These are phyloP conservation scores for Allacma fusca DNA, from an alignment of 2,888 invertebrate genomes.

Conservation along the genomic window DNA sequence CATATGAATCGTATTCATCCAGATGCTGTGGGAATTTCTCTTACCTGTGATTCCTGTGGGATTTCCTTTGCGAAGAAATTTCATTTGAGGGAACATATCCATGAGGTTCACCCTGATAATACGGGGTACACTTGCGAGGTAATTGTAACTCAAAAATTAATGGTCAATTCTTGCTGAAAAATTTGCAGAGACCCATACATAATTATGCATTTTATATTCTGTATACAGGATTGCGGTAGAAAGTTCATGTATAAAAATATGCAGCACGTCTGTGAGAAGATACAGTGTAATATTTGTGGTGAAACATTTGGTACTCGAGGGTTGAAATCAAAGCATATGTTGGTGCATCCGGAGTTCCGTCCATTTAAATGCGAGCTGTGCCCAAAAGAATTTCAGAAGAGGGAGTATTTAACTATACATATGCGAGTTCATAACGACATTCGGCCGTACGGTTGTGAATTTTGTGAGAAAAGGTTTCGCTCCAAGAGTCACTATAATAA, in stretches of 20 bases:
- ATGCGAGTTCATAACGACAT: constrained; percentile 19
- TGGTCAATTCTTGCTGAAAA: background rate
- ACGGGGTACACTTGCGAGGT: background rate
- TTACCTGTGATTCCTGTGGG: background rate
- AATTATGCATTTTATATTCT: no score
- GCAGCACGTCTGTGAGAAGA: constrained; percentile 10
- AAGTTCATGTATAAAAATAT: constrained; percentile 4
- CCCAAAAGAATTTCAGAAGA: constrained; percentile 10
- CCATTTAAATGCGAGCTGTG: constrained; percentile 13
- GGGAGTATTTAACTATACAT: constrained; percentile 19
- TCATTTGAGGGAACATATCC: background rate
- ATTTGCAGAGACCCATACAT: no score
- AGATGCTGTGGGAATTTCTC: background rate
- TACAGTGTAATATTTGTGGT: constrained; percentile 17
- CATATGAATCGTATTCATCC: constrained; percentile 20
- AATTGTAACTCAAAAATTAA: background rate
- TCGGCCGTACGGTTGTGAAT: constrained; percentile 11
- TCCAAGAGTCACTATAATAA: constrained; percentile 8
- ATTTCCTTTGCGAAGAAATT: background rate
- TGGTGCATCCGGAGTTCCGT: constrained; percentile 15
- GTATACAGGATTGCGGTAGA: background rate
- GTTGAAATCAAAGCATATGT: background rate
- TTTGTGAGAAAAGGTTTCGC: constrained; percentile 14
- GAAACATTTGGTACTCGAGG: background rate
- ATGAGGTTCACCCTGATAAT: constrained; percentile 6